Evolutionary conservation across 2,113 vertebrate species (phyloP), one percentile per base, ranked within the genome.

Genomic region (Natator depressus): DNA sequence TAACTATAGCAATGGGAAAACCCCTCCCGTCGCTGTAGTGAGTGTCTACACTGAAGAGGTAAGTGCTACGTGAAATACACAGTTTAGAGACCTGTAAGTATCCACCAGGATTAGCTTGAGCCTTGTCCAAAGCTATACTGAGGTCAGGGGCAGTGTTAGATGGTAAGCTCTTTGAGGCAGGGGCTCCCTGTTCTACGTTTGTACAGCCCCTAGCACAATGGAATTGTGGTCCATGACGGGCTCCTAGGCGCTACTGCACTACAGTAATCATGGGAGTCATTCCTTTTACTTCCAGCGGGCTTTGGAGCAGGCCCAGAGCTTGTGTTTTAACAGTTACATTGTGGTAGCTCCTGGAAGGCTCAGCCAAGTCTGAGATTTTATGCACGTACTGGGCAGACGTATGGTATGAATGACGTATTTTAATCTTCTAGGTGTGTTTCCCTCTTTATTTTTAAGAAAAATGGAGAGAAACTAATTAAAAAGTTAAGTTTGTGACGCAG

Each of bases 401-500:
- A 20, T 69, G 20, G 10, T 72, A 38, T 72, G n/a, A 38, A 38
- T 22, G n/a, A 5, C 8, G 1, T 1, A 17, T 20, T 72, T 72
- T 38, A 17, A 72, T 38, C 65, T 72, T 69, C 31, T 17, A 11
- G 19, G 10, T 72, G n/a, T 38, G n/a, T 20, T 38, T n/a, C 19
- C 31, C 59, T 62, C 13, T 31, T 62, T 35, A 29, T 69, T 69
- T 69, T 9, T 19, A 69, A 69, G 3, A n/a, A 69, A 20, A n/a
- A 31, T 13, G 31, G 62, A n/a, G 62, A 65, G 62, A 17, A 65
- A n/a, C 16, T 65, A 65, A 31, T 65, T n/a, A 65, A 65, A 65
- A 20, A 20, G 3, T 0, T 69, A 38, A 20, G 35, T 4, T n/a
- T 17, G 62, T 38, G 35, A 3, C 1, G 19, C 65, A 69, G 20